Evolutionary conservation across 2,797 vertebrate genomes (phyloP), one percentile per base, ranked within the genome.

Genomic region (Monodelphis domestica): DNA sequence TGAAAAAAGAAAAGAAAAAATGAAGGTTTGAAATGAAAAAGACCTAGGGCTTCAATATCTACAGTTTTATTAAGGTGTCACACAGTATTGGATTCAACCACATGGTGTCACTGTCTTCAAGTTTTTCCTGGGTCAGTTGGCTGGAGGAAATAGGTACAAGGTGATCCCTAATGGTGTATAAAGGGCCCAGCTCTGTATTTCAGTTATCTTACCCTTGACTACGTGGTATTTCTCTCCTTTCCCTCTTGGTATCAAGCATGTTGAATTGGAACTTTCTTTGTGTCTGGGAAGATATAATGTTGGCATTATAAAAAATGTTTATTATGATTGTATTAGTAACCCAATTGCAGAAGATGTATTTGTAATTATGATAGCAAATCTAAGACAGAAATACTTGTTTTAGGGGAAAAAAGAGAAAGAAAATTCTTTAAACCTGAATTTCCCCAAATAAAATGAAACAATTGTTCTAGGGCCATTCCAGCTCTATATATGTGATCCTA

Each of bases 31-130:
- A 84, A 50, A 84, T 84, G 10, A 78, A 78, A 45, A 84, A 84
- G 38, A 21, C 30, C 24, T 15, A 5, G 5, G 59, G 2, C 17
- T 38, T 21, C 70, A 84, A 38, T 17, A 84, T 84, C 38, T 84
- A 7, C 5, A 5, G 63, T 21, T 78, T 78, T 54, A 54, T 54
- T 45, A 78, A 78, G 21, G 50, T 38, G 1, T 50, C 9, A 0
- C 17, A 92, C 87, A 89, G 4, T 53, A 5, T 0, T 54, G 3
- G 14, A 88, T 91, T 90, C 55, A 87, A 54, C 96, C 97, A 51
- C 97, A 70, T 53, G 96, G 94, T 96, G 97, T 96, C 96, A 89
- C 96, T 96, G 10, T 96, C 92, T 94, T 52, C 97, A 95, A 45
- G 55, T 88, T 87, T 88, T 12, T 78, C n/a, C 5, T 45, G 70